phyloP scores from a whole-genome alignment of 1,140 invertebrate genomes.

The Orussus abietinus region DNA sequence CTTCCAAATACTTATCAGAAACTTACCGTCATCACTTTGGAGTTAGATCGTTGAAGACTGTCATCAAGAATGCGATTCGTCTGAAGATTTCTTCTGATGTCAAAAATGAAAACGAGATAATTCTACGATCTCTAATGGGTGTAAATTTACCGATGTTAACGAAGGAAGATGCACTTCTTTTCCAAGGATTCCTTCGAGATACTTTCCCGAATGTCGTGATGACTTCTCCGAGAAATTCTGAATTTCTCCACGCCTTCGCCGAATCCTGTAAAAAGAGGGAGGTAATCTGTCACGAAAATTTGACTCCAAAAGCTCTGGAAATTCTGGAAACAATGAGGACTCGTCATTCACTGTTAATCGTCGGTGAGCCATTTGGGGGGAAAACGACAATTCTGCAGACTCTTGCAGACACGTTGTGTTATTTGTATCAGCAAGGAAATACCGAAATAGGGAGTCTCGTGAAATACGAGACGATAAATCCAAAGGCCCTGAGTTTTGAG shows the following conservation, averaged over 20 bases:
- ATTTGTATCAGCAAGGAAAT: conserved; percentile 46
- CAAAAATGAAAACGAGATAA: conserved; percentile 55
- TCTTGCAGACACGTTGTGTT: conserved; percentile 53
- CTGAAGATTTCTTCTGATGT: conserved; percentile 60
- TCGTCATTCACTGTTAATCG: conserved; percentile 56
- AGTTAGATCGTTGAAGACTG: conserved; percentile 51
- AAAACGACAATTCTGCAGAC: conserved; percentile 54
- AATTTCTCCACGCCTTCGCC: conserved; percentile 39
- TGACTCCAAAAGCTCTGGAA: conserved; percentile 62
- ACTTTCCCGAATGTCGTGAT: conserved; percentile 59
- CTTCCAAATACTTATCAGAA: conserved; percentile 60
- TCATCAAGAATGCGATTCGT: conserved; percentile 59
- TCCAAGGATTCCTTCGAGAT: conserved; percentile 63
- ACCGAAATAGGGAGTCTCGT: conserved; percentile 55
- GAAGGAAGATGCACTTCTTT: conserved; percentile 59
- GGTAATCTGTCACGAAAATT: conserved; percentile 54
- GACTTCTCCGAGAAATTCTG: conserved; percentile 54
- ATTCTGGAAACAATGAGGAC: conserved; percentile 67
- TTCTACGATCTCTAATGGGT: conserved; percentile 64
- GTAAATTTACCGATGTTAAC: conserved; percentile 66
- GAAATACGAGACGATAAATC: conserved; percentile 65
- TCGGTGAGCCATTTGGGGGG: conserved; percentile 56
- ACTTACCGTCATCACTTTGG: conserved; percentile 63
- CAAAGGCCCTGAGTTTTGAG: conserved; percentile 60
- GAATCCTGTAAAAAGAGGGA: conserved; percentile 48